phyloP scores from a whole-genome alignment of 1,140 invertebrate genomes.

The Portunus trituberculatus region DNA sequence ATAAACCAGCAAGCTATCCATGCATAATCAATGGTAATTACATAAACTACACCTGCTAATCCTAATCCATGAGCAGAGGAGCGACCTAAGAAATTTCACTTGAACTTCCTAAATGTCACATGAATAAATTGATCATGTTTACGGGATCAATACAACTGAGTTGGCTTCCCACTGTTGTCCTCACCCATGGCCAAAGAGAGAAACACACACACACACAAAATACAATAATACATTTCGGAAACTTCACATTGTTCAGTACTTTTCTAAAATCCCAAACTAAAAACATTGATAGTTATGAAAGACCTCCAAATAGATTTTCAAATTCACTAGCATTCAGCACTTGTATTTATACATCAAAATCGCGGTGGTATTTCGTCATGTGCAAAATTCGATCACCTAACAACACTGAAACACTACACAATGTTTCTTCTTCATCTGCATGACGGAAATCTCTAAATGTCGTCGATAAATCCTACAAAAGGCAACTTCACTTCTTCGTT shows the following conservation, averaged over 20 bases:
- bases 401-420: not conserved
- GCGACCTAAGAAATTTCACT: not conserved
- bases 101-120: not conserved
- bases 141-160: not conserved
- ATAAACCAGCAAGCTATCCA: no score
- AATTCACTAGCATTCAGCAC: not conserved
- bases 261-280: not conserved
- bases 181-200: not conserved
- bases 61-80: not conserved
- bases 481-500: constrained; percentile 40
- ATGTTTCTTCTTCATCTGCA: not conserved
- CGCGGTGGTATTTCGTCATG: not conserved
- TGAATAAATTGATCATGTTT: not conserved
- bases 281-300: not conserved
- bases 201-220: no score
- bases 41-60: not conserved
- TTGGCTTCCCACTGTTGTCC: not conserved
- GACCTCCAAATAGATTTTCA: not conserved
- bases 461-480: constrained; percentile 54
- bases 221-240: not conserved
- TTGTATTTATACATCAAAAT: not conserved
- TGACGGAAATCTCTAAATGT: not conserved
- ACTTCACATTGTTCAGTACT: not conserved
- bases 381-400: not conserved
- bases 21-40: no score